Base-by-base conservation (phyloP, 2,888 invertebrate genomes). In the Autographa pulchrina region DNA sequence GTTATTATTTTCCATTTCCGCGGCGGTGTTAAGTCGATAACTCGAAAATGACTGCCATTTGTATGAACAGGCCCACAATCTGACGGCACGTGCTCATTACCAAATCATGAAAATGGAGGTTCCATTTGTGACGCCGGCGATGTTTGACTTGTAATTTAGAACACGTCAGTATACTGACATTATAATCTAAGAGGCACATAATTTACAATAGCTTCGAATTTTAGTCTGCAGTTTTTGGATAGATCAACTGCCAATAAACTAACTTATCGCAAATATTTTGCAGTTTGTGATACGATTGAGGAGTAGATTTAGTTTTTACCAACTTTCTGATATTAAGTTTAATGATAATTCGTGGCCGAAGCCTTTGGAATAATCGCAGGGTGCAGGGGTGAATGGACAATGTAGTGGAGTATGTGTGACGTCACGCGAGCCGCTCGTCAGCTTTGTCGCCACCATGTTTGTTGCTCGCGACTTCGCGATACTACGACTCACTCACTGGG, bases 1-100 rank as follows among this genome's bases (percentile, higher is more conserved):
- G 95, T 93, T 93, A 96, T 95, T 96, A 95, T 94, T 93, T 93
- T 92, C 92, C 93, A 94, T 96, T 96, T 95, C 94, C 95, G 93
- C 90, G 88, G 83, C 87, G 87, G 93, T 89, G 93, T 90, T 92
- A 93, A 94, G 92, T 93, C 94, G 95, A 95, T 95, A 96, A 96
- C 93, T 95, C 93, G 95, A 95, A 95, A 96, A 95, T 95, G 91
- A 95, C 93, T 90, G 90, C 89, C 89, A 92, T 93, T 93, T 89
- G 91, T 92, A 90, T 85, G 86, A 91, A 92, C 91, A 78, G 90
- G 89, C 90, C 83, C 80, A 86, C 91, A 90, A 92, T 92, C 90
- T 86, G 84, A 83, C 81, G 86, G 87, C 88, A 89, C 89, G 88
- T 89, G 91, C 86, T 92, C 92, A 92, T 94, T 94, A 94, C 90